phyloP scores from a whole-genome alignment of 2,888 invertebrate genomes.

The Dendrolimus pini region DNA sequence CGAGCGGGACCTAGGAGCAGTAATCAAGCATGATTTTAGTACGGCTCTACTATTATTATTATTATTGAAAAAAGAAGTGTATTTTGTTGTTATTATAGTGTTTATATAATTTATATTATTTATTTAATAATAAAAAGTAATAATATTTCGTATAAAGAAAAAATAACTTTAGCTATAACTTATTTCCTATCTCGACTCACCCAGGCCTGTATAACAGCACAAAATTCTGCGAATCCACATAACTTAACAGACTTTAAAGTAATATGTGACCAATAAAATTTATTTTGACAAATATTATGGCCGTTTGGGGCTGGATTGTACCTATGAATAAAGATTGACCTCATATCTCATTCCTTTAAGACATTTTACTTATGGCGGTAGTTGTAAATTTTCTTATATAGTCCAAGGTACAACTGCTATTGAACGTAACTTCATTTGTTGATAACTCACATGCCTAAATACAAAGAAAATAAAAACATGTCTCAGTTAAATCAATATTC shows the following conservation, averaged over 20 bases:
- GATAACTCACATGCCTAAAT: too few species aligned
- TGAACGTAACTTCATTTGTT: not conserved
- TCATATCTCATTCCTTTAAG: conserved; percentile 52
- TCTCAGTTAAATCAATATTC: too few species aligned
- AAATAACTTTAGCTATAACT: not conserved
- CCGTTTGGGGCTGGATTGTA: conserved; percentile 28
- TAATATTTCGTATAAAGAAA: not conserved
- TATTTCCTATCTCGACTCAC: not conserved
- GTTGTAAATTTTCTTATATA: conserved; percentile 46
- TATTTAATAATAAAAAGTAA: too few species aligned
- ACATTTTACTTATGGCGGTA: conserved; percentile 57
- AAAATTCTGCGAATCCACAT: not conserved
- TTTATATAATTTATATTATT: too few species aligned
- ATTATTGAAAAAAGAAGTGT: too few species aligned
- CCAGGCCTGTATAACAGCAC: not conserved
- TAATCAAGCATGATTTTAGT: too few species aligned
- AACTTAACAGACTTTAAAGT: not conserved
- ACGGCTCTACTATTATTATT: too few species aligned
- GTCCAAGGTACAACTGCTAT: not conserved
- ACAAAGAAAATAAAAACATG: too few species aligned
- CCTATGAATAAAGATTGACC: conserved; percentile 56
- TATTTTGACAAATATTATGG: conserved; percentile 49
- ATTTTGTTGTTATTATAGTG: too few species aligned
- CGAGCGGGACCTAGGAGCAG: too few species aligned
- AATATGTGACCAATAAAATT: conserved; percentile 20